Base-by-base conservation (phyloP, 2,113 vertebrate species). In the Prochilodus magdalenae region DNA sequence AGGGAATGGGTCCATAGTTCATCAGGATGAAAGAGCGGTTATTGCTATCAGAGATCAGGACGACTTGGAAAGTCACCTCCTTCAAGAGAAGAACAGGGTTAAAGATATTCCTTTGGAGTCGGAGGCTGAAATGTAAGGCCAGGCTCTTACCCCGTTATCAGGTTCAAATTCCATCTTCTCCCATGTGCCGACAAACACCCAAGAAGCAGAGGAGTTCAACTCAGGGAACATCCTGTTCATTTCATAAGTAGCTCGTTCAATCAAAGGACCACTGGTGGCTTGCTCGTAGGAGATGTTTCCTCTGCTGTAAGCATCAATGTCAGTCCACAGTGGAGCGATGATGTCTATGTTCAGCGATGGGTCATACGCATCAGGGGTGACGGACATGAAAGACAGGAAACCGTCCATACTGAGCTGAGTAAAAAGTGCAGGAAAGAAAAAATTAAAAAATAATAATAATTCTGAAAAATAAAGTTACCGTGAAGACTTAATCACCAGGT, bases 151-250 rank as follows among this genome's bases (percentile, higher is more conserved):
- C 3, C 14, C 14, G 12, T n/a, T 18, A 26, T 47, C 14, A 47
- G 30, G 24, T 60, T 82, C 20, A 60, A 33, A 20, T 70, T 49
- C 26, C 22, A 60, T 65, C 11, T 29, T 77, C 12, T 33, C 29
- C 81, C 81, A 82, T 0, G 81, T 63, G 29, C 15, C 53, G 20
- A 82, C 57, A n/a, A 82, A 15, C 20, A 82, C 81, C 57, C 33
- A 60, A 24, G 14, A 6, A 33, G 47, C 66, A 18, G 53, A 22
- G 55, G 70, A 62, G 8, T 53, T n/a, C 26, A 33, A 24, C 13
- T 7, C 24, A 26, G 36, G 33, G 55, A 76, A 51, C 57, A 51
- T 51, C 14, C 24, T 24, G 20, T 60, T 62, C 47, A 82, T 11
- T 26, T 60, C 18, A 12, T 71, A 13, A 16, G 10, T 77, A 24